Conservation (phyloP, 2,797 vertebrate genomes). For the Sebastes paucispinis region DNA sequence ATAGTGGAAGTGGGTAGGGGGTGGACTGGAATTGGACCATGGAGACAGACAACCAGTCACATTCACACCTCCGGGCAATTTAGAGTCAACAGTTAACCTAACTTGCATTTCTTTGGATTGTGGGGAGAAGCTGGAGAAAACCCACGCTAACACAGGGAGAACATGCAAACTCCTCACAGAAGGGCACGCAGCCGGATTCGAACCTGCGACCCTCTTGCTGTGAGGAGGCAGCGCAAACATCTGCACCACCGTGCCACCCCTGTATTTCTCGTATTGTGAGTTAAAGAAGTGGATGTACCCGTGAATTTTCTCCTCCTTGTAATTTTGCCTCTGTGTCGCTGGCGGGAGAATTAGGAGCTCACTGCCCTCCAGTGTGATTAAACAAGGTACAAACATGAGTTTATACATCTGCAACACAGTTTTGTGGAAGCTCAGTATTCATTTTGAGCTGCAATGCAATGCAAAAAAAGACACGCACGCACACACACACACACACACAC, state of each 20-base stretch:
- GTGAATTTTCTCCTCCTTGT: neutral
- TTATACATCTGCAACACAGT: constrained; percentile 5
- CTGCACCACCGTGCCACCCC: too few species aligned
- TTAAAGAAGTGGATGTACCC: neutral
- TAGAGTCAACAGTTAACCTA: too few species aligned
- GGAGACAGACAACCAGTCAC: too few species aligned
- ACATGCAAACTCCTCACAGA: too few species aligned
- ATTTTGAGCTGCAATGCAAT: neutral
- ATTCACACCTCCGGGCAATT: too few species aligned
- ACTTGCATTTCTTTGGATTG: too few species aligned
- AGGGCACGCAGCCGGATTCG: rapidly evolving
- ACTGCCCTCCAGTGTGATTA: constrained; percentile 15
- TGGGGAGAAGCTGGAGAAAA: too few species aligned
- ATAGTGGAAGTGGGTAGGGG: too few species aligned
- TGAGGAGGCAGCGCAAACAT: too few species aligned
- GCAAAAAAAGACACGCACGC: neutral
- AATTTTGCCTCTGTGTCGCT: neutral
- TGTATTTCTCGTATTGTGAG: neutral
- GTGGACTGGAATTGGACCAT: rapidly evolving
- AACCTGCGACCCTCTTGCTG: too few species aligned
- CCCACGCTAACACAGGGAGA: too few species aligned
- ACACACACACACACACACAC: neutral
- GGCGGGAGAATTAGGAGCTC: neutral
- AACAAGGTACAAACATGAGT: constrained; percentile 24
- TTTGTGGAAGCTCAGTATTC: constrained; percentile 6